Evolutionary conservation across 2,797 vertebrate species (phyloP).

Genomic region (Acipenser transmontanus): DNA sequence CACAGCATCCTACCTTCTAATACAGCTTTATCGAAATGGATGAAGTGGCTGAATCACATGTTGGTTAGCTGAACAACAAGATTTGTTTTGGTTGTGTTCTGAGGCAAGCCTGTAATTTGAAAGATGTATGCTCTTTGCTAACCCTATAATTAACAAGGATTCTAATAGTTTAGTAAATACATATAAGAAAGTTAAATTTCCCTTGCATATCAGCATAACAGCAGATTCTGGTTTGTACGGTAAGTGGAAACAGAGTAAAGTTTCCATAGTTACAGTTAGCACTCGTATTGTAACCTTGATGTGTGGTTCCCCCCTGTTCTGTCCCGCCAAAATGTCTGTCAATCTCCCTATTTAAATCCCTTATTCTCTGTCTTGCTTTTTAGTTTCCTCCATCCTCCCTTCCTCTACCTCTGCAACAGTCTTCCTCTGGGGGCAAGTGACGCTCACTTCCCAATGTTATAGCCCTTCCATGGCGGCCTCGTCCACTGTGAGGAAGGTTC

Average conservation of each 20-base stretch:
- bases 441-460: too few species aligned
- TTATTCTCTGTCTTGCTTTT: too few species aligned
- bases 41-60: slow-evolving; percentile 40
- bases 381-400: too few species aligned
- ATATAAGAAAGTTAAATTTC: slow-evolving; percentile 52
- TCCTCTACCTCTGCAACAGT: too few species aligned
- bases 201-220: slow-evolving; percentile 50
- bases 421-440: too few species aligned
- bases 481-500: too few species aligned
- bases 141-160: slow-evolving; percentile 58
- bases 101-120: slow-evolving; percentile 54
- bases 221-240: slow-evolving; percentile 45
- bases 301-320: slow-evolving; percentile 15
- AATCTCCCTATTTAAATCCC: too few species aligned
- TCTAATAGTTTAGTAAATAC: slow-evolving; percentile 61
- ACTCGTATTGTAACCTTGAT: slow-evolving; percentile 34
- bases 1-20: slow-evolving; percentile 28
- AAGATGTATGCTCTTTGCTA: slow-evolving; percentile 51
- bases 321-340: too few species aligned
- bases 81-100: slow-evolving; percentile 47
- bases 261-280: slow-evolving; percentile 57
- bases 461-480: too few species aligned
- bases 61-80: slow-evolving; percentile 31
- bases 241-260: slow-evolving; percentile 51
- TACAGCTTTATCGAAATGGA: slow-evolving; percentile 31